Percentiles rank a stretch among this genome's conserved stretches.
Conservation (phyloP, 2,113 vertebrate genomes). For the Neodontobutis hainanensis region DNA sequence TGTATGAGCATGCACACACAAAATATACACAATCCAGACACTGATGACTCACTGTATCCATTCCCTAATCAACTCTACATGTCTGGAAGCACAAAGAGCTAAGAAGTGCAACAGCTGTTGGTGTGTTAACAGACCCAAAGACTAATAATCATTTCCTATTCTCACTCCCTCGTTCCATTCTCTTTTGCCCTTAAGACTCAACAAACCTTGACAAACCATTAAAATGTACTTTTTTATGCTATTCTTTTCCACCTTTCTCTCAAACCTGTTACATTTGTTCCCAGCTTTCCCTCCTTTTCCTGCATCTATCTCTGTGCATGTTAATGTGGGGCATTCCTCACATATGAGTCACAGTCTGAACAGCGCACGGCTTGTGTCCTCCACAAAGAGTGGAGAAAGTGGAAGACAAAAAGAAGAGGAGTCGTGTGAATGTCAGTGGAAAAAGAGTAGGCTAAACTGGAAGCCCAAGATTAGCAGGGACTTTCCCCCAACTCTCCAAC, state of each 20-base stretch:
- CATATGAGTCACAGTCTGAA: conserved; percentile 72
- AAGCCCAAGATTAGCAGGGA: conserved; percentile 67
- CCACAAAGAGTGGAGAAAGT: conserved; percentile 50
- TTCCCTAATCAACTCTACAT: conserved; percentile 65
- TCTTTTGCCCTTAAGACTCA: conserved; percentile 19
- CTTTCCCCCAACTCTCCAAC: conserved; percentile 61
- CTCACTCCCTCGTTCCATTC: conserved; percentile 19
- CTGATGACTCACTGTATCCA: conserved; percentile 71
- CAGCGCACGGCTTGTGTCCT: conserved; percentile 65
- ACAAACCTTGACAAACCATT: conserved; percentile 23
- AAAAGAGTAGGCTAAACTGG: conserved; percentile 54
- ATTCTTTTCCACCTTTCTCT: conserved; percentile 9
- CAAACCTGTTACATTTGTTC: conserved; percentile 20
- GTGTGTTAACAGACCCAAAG: conserved; percentile 64
- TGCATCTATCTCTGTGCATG: conserved; percentile 62
- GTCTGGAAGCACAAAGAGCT: conserved; percentile 35
- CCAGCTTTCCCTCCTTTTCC: conserved; percentile 33
- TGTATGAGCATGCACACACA: conserved; percentile 27
- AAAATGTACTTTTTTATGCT: conserved; percentile 11
- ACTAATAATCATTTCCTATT: conserved; percentile 55
- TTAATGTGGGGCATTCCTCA: conserved; percentile 75
- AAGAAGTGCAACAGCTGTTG: conserved; percentile 71
- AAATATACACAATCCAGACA: conserved; percentile 57
- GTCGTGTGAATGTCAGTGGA: conserved; percentile 47
- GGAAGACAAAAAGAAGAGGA: conserved; percentile 9